A percentile compares a stretch with the other conserved stretches of the same genome.
phyloP scores from a whole-genome alignment of 2,888 invertebrate species.

The Aphodius sticticus region DNA sequence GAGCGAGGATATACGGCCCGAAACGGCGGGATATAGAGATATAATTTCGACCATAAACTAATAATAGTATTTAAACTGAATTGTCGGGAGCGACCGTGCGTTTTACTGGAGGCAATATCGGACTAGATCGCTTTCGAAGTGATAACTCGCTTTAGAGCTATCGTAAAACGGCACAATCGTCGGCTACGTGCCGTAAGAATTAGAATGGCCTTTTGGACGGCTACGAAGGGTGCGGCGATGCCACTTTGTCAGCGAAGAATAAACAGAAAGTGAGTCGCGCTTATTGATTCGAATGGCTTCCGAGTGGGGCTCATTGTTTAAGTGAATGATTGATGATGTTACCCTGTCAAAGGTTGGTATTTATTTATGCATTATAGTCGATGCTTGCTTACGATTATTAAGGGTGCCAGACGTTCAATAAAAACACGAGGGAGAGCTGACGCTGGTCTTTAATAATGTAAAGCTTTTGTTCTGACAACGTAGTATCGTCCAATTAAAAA shows the following conservation, averaged over 20 bases:
- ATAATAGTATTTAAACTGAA: constrained; percentile 4
- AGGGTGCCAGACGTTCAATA: constrained; percentile 5
- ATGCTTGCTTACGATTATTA: constrained; percentile 19
- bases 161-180: constrained; percentile 31
- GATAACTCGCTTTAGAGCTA: constrained; percentile 32
- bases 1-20: background rate
- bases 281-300: constrained; percentile 14
- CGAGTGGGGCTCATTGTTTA: constrained; percentile 16
- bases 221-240: background rate
- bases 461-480: too few species aligned
- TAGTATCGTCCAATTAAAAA: too few species aligned
- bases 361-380: constrained; percentile 18
- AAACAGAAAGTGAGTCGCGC: background rate
- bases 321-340: constrained; percentile 16
- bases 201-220: background rate
- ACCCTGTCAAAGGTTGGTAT: constrained; percentile 5
- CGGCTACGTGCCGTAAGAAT: background rate
- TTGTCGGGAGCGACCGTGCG: background rate
- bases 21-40: background rate
- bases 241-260: background rate
- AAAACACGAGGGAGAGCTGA: background rate
- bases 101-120: constrained; percentile 4
- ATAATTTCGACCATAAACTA: background rate
- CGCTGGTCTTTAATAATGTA: too few species aligned
- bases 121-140: constrained; percentile 29